phyloP scores from a whole-genome alignment of 1,140 invertebrate genomes.

The Pristionchus pacificus region DNA sequence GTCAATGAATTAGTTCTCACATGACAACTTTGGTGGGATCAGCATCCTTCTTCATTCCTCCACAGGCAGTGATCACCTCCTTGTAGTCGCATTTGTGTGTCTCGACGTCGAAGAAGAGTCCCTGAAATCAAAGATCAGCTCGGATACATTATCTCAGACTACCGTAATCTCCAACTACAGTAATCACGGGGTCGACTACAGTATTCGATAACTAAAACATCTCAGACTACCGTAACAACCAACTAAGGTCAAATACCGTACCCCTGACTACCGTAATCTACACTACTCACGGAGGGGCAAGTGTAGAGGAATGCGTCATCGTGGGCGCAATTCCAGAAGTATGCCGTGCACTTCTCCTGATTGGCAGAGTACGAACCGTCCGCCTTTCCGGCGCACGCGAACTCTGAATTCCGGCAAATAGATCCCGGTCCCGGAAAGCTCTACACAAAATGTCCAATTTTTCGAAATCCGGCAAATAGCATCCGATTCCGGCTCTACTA shows the following conservation, averaged over 20 bases:
- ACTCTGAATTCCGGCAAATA: not conserved
- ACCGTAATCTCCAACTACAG: no score
- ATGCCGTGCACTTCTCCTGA: not conserved
- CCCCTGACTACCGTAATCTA: no score
- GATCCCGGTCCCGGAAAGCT: no score
- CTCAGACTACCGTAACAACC: no score
- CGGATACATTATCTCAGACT: not conserved
- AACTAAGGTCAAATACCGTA: no score
- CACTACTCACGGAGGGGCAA: constrained; percentile 1
- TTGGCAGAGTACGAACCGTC: not conserved
- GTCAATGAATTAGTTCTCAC: no score
- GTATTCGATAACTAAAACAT: no score
- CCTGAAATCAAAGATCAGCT: not conserved
- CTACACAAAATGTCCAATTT: no score
- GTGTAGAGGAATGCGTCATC: constrained; percentile 16
- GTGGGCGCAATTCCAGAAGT: constrained; percentile 26
- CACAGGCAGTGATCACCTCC: constrained; percentile 18
- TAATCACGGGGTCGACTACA: no score
- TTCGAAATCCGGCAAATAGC: no score
- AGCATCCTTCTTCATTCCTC: constrained; percentile 9
- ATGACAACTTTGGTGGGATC: not conserved
- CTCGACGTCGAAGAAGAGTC: constrained; percentile 18
- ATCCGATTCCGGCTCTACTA: no score
- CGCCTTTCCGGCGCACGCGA: not conserved
- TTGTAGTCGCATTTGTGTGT: constrained; percentile 17